These are phyloP conservation scores for Orthochromis indermauri DNA, from an alignment of 2,113 vertebrate genomes.

Conservation along the genomic window DNA sequence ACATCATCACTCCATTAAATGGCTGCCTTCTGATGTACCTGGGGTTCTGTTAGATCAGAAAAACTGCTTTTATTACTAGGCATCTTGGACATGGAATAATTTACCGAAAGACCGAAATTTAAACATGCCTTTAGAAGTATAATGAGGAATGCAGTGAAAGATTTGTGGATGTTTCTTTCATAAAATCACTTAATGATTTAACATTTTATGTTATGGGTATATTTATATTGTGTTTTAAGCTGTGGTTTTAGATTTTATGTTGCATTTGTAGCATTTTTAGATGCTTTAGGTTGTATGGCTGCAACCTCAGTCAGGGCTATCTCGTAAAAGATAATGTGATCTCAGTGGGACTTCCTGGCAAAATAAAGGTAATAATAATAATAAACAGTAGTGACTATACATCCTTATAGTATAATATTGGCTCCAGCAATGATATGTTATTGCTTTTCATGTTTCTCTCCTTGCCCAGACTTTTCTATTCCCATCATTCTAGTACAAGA, in stretches of 20 bases:
- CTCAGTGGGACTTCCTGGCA: not conserved
- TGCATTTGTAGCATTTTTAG: not conserved
- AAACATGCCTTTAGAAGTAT: not conserved
- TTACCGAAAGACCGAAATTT: not conserved
- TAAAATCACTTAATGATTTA: not conserved
- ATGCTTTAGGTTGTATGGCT: not conserved
- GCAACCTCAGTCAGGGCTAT: not conserved
- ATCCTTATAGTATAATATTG: not conserved
- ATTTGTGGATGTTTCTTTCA: not conserved
- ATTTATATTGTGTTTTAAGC: not conserved
- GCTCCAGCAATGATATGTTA: not conserved
- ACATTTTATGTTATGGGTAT: not conserved
- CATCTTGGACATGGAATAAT: not conserved
- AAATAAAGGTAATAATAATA: not conserved
- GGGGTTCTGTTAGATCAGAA: not conserved
- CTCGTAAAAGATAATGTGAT: not conserved
- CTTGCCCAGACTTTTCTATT: not conserved
- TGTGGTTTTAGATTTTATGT: not conserved
- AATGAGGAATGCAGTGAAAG: not conserved
- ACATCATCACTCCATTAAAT: not conserved
- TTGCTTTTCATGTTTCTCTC: not conserved
- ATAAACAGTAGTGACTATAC: not conserved
- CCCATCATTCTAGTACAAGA: not conserved
- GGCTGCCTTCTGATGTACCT: not conserved
- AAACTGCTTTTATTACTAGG: not conserved